Percentiles rank a stretch among this genome's conserved stretches.
These are phyloP conservation scores for Lepisosteus oculatus DNA, from an alignment of 2,113 vertebrate species.

Conservation along the genomic window DNA sequence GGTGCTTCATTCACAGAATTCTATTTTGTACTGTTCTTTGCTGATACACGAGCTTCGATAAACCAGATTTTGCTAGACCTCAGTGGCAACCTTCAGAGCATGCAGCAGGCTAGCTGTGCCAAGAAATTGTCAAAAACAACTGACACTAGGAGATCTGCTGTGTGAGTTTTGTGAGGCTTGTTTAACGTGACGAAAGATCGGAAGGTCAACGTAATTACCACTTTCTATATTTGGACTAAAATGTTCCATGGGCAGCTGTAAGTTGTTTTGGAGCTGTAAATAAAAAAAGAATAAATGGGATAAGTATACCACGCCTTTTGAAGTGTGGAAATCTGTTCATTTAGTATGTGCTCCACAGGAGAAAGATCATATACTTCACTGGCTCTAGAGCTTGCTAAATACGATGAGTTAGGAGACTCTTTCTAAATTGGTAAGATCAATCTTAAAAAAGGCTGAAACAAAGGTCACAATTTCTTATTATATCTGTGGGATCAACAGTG, in stretches of 20 bases:
- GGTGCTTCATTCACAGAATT: too few relatives aligned
- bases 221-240: slow-evolving; percentile 51
- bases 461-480: slow-evolving; percentile 55
- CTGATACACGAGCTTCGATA: background rate
- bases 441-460: slow-evolving; percentile 56
- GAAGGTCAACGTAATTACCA: slow-evolving; percentile 63
- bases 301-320: background rate
- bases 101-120: background rate
- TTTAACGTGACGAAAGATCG: slow-evolving; percentile 53
- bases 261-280: slow-evolving; percentile 1
- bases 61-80: background rate
- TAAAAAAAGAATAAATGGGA: slow-evolving; percentile 13
- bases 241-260: background rate
- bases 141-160: slow-evolving; percentile 52
- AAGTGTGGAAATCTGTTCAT: slow-evolving; percentile 12
- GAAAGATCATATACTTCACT: background rate
- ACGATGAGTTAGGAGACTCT: background rate
- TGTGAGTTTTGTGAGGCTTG: slow-evolving; percentile 38
- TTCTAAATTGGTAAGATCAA: slow-evolving; percentile 59
- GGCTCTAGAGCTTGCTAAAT: background rate
- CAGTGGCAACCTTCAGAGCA: slow-evolving; percentile 2
- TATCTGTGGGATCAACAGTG: slow-evolving; percentile 48
- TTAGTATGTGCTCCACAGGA: background rate
- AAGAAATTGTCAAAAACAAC: slow-evolving; percentile 49
- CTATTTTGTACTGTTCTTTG: background rate